phyloP scores from a whole-genome alignment of 1,140 invertebrate genomes.

The Elysia chlorotica region DNA sequence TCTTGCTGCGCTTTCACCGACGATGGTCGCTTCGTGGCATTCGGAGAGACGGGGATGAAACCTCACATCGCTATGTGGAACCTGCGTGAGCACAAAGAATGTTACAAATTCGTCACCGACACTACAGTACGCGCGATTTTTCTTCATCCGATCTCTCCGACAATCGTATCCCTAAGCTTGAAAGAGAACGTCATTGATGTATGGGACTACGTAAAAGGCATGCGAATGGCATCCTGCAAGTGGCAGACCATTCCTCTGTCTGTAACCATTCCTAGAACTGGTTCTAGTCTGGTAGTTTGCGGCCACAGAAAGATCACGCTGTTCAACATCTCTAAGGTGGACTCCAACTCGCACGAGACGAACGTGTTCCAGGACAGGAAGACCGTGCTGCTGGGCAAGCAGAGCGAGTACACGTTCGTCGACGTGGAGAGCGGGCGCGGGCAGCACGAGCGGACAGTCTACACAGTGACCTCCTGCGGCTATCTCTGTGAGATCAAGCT shows the following conservation, averaged over 20 bases:
- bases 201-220: constrained; percentile 6
- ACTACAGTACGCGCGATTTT: neutral
- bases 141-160: constrained; percentile 1
- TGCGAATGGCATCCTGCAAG: neutral
- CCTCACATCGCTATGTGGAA: constrained; percentile 3
- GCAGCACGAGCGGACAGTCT: neutral
- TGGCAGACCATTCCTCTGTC: constrained; percentile 7
- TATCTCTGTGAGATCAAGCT: constrained; percentile 14
- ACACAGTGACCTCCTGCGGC: constrained; percentile 16
- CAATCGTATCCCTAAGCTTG: neutral
- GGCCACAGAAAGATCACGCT: constrained; percentile 17
- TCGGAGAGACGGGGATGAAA: constrained; percentile 14
- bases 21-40: constrained; percentile 15
- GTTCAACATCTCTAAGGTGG: neutral
- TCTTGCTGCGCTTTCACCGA: neutral
- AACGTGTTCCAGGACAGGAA: constrained; percentile 11
- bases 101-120: neutral
- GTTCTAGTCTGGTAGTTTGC: neutral
- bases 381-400: constrained; percentile 12
- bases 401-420: constrained; percentile 20
- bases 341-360: constrained; percentile 13
- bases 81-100: neutral
- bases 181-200: neutral
- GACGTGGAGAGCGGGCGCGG: constrained; percentile 11
- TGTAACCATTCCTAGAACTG: constrained; percentile 13